Evolutionary conservation across 1,140 invertebrate genomes (phyloP).

Genomic region (Argopecten irradians): DNA sequence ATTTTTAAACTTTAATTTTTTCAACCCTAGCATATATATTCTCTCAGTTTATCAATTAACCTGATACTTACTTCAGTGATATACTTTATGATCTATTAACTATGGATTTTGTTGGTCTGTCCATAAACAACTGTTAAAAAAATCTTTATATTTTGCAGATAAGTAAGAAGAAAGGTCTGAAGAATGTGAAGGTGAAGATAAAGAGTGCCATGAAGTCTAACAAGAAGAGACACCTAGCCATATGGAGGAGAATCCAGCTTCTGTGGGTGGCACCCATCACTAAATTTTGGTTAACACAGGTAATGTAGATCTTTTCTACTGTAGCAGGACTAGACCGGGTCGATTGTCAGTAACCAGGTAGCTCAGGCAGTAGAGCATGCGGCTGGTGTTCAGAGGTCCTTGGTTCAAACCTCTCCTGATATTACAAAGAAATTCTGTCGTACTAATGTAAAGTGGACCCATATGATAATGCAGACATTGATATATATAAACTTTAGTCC

Average conservation of each 20-base stretch:
- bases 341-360: too few relatives aligned
- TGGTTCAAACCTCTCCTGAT: neutral
- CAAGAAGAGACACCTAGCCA: constrained; percentile 46
- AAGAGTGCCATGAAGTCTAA: constrained; percentile 37
- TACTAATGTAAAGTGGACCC: neutral
- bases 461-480: too few relatives aligned
- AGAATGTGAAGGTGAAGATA: constrained; percentile 32
- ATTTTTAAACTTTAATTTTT: too few relatives aligned
- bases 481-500: too few relatives aligned
- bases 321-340: neutral
- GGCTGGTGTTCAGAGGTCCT: neutral
- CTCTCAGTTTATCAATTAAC: neutral
- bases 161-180: constrained; percentile 27
- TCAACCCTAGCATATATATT: neutral
- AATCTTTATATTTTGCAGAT: neutral
- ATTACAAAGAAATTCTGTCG: neutral
- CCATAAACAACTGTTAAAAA: neutral
- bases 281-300: constrained; percentile 75
- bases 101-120: neutral
- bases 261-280: constrained; percentile 76
- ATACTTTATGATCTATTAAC: neutral
- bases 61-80: neutral
- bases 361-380: too few relatives aligned
- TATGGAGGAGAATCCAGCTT: constrained; percentile 67
- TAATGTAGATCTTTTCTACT: constrained; percentile 38